A percentile compares a stretch with the other conserved stretches of the same genome.
Evolutionary conservation across 2,797 vertebrate species (phyloP).

Genomic region (Aselliscus stoliczkanus): DNA sequence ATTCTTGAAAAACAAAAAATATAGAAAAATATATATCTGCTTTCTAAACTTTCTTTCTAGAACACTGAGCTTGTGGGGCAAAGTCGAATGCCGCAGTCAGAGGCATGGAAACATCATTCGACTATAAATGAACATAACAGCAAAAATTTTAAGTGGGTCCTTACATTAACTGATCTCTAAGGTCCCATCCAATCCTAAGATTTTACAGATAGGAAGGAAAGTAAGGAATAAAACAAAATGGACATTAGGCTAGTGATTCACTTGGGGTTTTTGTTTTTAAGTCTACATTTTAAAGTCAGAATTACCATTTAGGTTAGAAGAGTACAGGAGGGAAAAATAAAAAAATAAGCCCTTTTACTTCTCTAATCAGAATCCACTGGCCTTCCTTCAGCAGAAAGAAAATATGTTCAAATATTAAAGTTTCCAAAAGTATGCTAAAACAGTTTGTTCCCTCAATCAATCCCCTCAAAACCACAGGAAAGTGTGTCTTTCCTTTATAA

Average conservation of each 20-base stretch:
- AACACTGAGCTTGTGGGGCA: too few relatives aligned
- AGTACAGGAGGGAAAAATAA: background rate
- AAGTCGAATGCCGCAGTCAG: too few relatives aligned
- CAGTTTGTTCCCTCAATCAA: slow-evolving; percentile 8
- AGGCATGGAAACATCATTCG: too few relatives aligned
- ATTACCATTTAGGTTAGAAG: background rate
- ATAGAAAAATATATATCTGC: too few relatives aligned
- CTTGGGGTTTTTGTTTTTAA: slow-evolving; percentile 3
- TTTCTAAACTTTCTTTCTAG: too few relatives aligned
- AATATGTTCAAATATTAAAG: background rate
- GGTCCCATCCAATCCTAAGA: background rate
- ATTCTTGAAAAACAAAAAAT: too few relatives aligned
- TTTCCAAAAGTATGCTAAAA: slow-evolving; percentile 32
- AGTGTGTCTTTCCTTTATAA: slow-evolving; percentile 8
- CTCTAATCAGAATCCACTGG: background rate
- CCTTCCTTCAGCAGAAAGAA: background rate
- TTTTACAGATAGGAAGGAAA: slow-evolving; percentile 28
- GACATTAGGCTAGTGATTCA: background rate
- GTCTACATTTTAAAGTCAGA: background rate
- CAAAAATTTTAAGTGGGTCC: background rate
- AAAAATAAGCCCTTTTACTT: background rate
- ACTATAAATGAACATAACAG: too few relatives aligned
- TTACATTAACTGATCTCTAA: slow-evolving; percentile 20
- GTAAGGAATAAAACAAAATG: background rate
- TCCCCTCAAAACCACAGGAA: slow-evolving; percentile 19